These are phyloP conservation scores for Brachyistius frenatus DNA, from an alignment of 2,113 vertebrate genomes.

Conservation along the genomic window DNA sequence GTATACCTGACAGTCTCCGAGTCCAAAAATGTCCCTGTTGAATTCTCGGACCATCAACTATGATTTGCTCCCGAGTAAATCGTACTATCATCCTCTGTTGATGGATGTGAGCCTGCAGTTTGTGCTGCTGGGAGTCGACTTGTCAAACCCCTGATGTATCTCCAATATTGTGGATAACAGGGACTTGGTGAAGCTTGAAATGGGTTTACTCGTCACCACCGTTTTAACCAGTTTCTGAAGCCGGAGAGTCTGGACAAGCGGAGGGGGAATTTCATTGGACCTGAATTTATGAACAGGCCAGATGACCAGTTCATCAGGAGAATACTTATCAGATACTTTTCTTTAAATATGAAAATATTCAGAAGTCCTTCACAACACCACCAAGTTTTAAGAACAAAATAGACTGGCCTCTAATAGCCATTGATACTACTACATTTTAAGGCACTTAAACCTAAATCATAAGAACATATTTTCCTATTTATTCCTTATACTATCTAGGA, in stretches of 20 bases:
- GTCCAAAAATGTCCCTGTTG: slow-evolving; percentile 2
- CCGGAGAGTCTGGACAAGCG: background rate
- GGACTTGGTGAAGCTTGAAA: slow-evolving; percentile 19
- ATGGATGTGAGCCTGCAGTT: slow-evolving; percentile 17
- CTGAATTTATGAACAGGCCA: slow-evolving; percentile 3
- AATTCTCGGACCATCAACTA: slow-evolving; percentile 1
- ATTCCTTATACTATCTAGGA: too few species aligned
- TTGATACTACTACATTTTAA: too few species aligned
- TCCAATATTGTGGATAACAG: slow-evolving; percentile 15
- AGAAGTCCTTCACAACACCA: background rate
- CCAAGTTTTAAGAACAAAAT: background rate
- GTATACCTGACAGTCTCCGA: background rate
- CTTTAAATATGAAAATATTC: background rate
- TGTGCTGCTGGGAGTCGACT: slow-evolving; percentile 6
- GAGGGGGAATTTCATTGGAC: background rate
- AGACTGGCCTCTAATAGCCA: too few species aligned
- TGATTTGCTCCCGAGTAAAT: slow-evolving; percentile 10
- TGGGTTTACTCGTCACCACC: background rate
- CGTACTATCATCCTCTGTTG: slow-evolving; percentile 7
- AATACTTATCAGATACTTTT: background rate
- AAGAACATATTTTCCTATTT: too few species aligned
- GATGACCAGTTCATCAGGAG: background rate
- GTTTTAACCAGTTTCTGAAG: slow-evolving; percentile 9
- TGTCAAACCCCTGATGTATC: slow-evolving; percentile 14
- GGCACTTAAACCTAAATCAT: too few species aligned